These are phyloP conservation scores for Acanthornis magna DNA, from an alignment of 2,797 vertebrate species.

Conservation along the genomic window DNA sequence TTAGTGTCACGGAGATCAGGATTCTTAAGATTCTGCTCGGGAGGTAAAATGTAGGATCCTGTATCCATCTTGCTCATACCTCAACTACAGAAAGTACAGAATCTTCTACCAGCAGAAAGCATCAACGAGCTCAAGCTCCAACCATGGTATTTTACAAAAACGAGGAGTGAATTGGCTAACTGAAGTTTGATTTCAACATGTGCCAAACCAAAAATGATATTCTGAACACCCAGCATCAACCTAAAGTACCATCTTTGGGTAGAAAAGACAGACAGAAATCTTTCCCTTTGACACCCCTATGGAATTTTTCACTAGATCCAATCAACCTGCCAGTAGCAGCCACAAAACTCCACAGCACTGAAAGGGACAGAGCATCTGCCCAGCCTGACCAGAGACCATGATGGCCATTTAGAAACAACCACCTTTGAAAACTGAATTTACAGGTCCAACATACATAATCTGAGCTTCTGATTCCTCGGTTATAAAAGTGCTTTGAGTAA, in stretches of 20 bases:
- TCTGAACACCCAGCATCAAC: not conserved
- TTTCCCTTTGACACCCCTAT: slow-evolving; percentile 3
- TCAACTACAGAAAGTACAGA: slow-evolving; percentile 35
- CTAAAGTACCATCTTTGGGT: slow-evolving; percentile 49
- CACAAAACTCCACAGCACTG: not conserved
- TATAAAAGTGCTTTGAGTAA: slow-evolving; percentile 61
- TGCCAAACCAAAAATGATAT: not conserved
- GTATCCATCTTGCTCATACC: not conserved
- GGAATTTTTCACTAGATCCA: not conserved
- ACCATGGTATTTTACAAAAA: slow-evolving; percentile 11
- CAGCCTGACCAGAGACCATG: not conserved
- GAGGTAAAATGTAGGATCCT: slow-evolving; percentile 18
- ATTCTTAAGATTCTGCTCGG: slow-evolving; percentile 14
- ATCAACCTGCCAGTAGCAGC: not conserved
- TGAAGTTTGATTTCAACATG: not conserved
- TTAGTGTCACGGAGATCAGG: slow-evolving; percentile 16
- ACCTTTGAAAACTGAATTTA: not conserved
- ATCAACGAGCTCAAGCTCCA: not conserved
- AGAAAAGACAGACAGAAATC: slow-evolving; percentile 8
- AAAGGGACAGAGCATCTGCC: slow-evolving; percentile 16
- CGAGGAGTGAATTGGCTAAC: not conserved
- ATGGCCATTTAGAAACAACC: not conserved
- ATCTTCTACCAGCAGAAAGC: slow-evolving; percentile 37
- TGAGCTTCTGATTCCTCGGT: slow-evolving; percentile 18
- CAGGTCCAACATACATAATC: not conserved